These are phyloP conservation scores for Zaprionus gabonicus DNA, from an alignment of 1,140 invertebrate genomes.

Conservation along the genomic window DNA sequence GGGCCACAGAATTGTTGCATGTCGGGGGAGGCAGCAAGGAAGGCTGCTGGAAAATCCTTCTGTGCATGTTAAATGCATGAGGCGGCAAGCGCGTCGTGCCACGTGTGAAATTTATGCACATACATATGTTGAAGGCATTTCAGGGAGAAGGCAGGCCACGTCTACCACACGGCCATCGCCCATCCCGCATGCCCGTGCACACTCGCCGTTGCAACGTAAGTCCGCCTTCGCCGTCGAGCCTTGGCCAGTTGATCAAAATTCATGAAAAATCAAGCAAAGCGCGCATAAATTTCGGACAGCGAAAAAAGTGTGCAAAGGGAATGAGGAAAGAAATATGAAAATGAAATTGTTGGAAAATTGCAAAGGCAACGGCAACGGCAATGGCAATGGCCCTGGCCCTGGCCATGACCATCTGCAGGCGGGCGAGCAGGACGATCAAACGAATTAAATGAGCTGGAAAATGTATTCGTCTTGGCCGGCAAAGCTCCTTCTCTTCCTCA, in stretches of 20 bases:
- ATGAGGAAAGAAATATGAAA: slow-evolving; percentile 42
- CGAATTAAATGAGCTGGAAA: slow-evolving; percentile 57
- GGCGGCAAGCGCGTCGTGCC: slow-evolving; percentile 42
- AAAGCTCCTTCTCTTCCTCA: background rate
- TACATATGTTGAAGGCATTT: slow-evolving; percentile 77
- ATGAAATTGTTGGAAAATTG: slow-evolving; percentile 59
- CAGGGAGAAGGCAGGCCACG: slow-evolving; percentile 21
- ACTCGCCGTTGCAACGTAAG: background rate
- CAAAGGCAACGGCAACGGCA: slow-evolving; percentile 30
- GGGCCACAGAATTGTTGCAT: slow-evolving; percentile 36
- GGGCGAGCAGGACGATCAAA: slow-evolving; percentile 26
- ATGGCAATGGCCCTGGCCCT: slow-evolving; percentile 10
- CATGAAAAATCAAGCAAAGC: slow-evolving; percentile 53
- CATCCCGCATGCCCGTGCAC: background rate
- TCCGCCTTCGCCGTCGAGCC: slow-evolving; percentile 10
- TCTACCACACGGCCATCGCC: too few species aligned
- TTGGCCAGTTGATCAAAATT: slow-evolving; percentile 50
- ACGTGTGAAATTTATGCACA: slow-evolving; percentile 81
- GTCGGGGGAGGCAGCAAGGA: background rate
- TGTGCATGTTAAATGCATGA: slow-evolving; percentile 77
- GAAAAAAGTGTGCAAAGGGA: slow-evolving; percentile 28
- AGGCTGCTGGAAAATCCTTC: slow-evolving; percentile 64
- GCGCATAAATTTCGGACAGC: slow-evolving; percentile 28
- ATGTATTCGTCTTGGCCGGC: slow-evolving; percentile 36
- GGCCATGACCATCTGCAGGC: slow-evolving; percentile 5